phyloP scores from a whole-genome alignment of 2,888 invertebrate genomes.

The Calephelis perditalis region DNA sequence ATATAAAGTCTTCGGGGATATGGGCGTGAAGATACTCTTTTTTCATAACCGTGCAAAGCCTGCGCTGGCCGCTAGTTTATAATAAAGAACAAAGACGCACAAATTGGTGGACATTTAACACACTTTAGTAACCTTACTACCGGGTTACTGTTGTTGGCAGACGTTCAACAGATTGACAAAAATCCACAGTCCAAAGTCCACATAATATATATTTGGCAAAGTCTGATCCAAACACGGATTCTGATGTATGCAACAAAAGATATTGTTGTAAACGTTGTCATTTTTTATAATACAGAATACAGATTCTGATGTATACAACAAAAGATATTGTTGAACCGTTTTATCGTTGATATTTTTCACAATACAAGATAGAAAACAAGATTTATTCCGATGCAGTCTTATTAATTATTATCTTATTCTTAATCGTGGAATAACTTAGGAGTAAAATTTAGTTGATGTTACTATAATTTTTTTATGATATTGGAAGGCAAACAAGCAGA shows the following conservation, averaged over 20 bases:
- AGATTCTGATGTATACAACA: background rate
- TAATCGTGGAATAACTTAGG: too few species aligned
- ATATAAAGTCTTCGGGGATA: too few species aligned
- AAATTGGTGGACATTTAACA: background rate
- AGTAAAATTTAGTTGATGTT: too few species aligned
- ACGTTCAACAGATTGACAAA: conserved; percentile 5
- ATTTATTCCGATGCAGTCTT: too few species aligned
- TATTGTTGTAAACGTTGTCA: background rate
- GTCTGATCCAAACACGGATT: background rate
- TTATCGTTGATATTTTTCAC: too few species aligned
- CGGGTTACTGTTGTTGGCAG: conserved; percentile 3
- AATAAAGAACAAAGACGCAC: background rate
- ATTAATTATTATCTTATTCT: too few species aligned
- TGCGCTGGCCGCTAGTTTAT: background rate
- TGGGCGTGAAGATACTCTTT: too few species aligned
- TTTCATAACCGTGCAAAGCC: too few species aligned
- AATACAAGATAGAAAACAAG: too few species aligned
- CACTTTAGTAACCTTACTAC: background rate
- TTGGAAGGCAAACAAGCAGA: too few species aligned
- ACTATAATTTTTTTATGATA: too few species aligned
- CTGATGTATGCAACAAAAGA: background rate
- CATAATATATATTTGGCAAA: background rate
- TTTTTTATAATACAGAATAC: background rate
- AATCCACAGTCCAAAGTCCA: conserved; percentile 9
- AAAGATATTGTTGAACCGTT: background rate